phyloP scores from a whole-genome alignment of 2,113 vertebrate genomes.

The Oreochromis tanganicae region DNA sequence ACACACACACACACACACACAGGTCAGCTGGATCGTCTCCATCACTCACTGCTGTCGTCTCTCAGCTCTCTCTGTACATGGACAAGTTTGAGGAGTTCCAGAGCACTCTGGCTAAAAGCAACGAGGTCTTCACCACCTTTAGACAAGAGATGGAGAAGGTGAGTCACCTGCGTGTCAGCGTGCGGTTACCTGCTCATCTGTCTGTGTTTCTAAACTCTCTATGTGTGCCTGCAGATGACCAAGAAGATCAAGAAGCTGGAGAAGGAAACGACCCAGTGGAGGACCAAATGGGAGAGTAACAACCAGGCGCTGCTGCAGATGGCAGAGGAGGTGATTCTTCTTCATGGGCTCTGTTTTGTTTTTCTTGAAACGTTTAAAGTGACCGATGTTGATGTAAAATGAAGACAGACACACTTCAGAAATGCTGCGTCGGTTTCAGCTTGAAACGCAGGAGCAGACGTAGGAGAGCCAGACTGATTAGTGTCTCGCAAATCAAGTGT shows the following conservation, averaged over 20 bases:
- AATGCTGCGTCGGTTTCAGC: no score
- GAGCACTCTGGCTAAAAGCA: conserved; percentile 97
- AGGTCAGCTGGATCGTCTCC: no score
- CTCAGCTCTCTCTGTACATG: conserved; percentile 95
- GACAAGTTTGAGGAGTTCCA: conserved; percentile 99
- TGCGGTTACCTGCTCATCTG: not conserved
- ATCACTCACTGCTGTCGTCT: not conserved
- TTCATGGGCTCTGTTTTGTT: not conserved
- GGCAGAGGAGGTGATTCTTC: conserved; percentile 87
- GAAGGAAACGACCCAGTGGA: conserved; percentile 95
- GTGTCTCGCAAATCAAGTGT: rapidly evolving
- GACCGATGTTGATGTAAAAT: not conserved
- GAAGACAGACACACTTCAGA: not conserved
- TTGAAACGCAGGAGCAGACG: rapidly evolving
- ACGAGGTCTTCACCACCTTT: conserved; percentile 98
- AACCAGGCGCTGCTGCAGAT: conserved; percentile 98
- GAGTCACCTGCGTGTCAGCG: not conserved
- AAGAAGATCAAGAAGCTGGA: conserved; percentile 99
- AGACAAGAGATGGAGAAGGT: conserved; percentile 99
- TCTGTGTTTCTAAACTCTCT: not conserved
- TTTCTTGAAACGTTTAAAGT: not conserved
- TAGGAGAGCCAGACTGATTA: not conserved
- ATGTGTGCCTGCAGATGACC: conserved; percentile 82
- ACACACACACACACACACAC: not conserved
- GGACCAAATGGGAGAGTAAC: conserved; percentile 97